Conservation (phyloP, 2,888 invertebrate genomes). For the Anodontia alba region DNA sequence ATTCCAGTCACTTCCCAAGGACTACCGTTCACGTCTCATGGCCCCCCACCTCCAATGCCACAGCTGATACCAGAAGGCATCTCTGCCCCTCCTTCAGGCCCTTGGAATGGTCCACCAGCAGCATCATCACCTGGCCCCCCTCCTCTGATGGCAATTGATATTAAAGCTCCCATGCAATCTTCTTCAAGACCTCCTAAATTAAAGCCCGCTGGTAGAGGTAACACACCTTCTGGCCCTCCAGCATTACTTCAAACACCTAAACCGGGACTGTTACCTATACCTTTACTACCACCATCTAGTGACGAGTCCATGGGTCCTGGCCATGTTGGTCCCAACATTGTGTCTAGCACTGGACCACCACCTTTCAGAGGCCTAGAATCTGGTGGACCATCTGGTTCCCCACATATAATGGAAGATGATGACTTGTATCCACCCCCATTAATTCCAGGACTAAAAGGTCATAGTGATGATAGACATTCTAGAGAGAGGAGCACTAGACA, state of each 20-base stretch:
- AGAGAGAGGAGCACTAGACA: slow-evolving; percentile 18
- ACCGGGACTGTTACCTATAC: slow-evolving; percentile 10
- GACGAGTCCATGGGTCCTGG: background rate
- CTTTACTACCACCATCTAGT: slow-evolving; percentile 8
- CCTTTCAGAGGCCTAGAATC: slow-evolving; percentile 1
- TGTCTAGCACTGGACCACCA: slow-evolving; percentile 8
- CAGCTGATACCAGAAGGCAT: background rate
- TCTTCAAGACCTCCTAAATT: slow-evolving; percentile 14
- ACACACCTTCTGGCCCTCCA: background rate
- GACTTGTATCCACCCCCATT: background rate
- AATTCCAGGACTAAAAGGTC: background rate
- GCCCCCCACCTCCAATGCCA: background rate
- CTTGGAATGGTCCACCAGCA: slow-evolving; percentile 39
- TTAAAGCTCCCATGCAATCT: slow-evolving; percentile 13
- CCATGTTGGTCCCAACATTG: slow-evolving; percentile 13
- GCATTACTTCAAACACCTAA: slow-evolving; percentile 12
- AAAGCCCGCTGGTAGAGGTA: background rate
- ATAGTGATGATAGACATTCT: slow-evolving; percentile 28
- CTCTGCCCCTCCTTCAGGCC: background rate
- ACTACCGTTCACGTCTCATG: background rate
- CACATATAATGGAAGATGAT: background rate
- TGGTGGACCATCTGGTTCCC: background rate
- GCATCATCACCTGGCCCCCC: slow-evolving; percentile 27
- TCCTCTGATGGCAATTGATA: background rate
- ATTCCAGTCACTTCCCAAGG: background rate